Base-by-base conservation (phyloP, 2,888 invertebrate species). In the Synanthedon andrenaeformis region DNA sequence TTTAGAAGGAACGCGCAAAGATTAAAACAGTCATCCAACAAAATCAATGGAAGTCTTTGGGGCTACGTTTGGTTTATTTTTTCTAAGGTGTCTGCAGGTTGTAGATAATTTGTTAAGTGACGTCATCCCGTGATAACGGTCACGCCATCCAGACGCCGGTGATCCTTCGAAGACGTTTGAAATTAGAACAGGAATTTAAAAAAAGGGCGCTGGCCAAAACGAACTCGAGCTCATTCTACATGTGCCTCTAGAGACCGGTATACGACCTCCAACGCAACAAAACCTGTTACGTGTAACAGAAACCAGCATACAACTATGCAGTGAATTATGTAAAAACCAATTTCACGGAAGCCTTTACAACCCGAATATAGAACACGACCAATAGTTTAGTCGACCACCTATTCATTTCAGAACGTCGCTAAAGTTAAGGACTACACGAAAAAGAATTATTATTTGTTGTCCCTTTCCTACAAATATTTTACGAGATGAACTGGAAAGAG, bases 271-370 rank as follows among this genome's bases (percentile, higher is more conserved):
- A 78, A 78, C 81, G 76, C 82, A 80, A 78, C 70, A 66, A 82
- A 87, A 86, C 87, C 87, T 82, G 86, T 86, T 85, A 86, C 82
- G 70, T 77, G 77, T 76, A 81, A 79, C 74, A 74, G 65, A 77
- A 79, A 76, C 76, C 73, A 67, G 67, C 71, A 64, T 65, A 59
- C 60, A 57, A 66, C 66, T 63, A 67, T 66, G 63, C 65, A 69
- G 68, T 63, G 58, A 72, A 70, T 71, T 65, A 70, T 65, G 61
- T 70, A 67, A 68, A 70, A 60, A 49, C 61, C 59, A 69, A 69
- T 55, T 55, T 56, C 53, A 59, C 57, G 51, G 51, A 51, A 55
- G 19, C 56, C 52, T 53, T 52, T 49, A 51, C 55, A 52, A 45
- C 42, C 45, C 45, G 48, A 56, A 53, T 53, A 55, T 56, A 57